Base-by-base conservation (phyloP, 2,113 vertebrate species). In the Nettapus auritus region DNA sequence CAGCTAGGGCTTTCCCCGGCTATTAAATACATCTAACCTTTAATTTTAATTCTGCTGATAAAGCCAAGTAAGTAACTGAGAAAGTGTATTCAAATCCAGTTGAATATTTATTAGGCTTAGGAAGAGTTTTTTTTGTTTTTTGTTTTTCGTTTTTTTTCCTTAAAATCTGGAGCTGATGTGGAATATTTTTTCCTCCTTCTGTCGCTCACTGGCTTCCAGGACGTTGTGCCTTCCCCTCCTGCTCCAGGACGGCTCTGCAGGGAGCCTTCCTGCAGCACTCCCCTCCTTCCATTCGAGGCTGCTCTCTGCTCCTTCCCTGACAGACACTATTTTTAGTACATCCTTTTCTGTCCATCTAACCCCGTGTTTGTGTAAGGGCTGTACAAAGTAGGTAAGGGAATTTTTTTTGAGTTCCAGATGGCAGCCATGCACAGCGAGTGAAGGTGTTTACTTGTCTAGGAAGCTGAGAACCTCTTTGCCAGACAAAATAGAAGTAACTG, bases 371-470 rank as follows among this genome's bases (percentile, higher is more conserved):
- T 95, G 70, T 96, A 95, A 94, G 94, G 79, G 92, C 92, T 82
- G 53, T 82, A 79, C 81, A 53, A 86, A 95, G 93, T 96, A 96
- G 93, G 95, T 94, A 95, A 87, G 94, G 62, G 81, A 84, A 19
- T 83, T 88, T 89, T 89, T 85, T 71, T 71, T 0, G 1, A 89
- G 89, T 95, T 95, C 91, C 96, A 95, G 93, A 95, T 97, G 94
- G 94, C 87, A 96, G 59, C 74, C 40, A 13, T 82, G 87, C 91
- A 82, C 38, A 89, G 91, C 57, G 75, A 94, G 83, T 85, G 90
- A 93, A 95, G 96, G 86, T 94, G 94, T 97, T 95, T 96, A 95
- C 95, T 96, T 95, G 86, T 88, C 90, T 92, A 80, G 77, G 93
- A 96, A 95, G 57, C 90, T 38, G 94, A 86, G 93, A 96, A 78